These are phyloP conservation scores for Lethenteron camtschaticum DNA, from an alignment of 2,113 vertebrate species.

Conservation along the genomic window DNA sequence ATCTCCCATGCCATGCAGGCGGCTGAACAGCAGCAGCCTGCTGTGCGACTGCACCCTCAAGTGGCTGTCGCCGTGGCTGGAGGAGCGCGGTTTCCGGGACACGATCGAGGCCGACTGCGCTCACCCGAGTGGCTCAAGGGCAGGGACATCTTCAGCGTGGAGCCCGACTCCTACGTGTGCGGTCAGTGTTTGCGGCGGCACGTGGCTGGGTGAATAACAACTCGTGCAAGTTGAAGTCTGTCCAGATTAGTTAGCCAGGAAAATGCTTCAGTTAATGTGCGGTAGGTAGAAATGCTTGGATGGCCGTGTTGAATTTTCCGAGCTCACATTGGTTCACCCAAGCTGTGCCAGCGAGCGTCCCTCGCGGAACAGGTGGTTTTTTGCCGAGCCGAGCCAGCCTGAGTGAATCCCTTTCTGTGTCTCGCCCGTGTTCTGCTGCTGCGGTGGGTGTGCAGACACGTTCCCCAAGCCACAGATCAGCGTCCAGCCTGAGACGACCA, in stretches of 20 bases:
- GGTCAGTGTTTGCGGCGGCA: conserved; percentile 21
- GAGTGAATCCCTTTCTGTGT: no score
- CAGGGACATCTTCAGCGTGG: conserved; percentile 28
- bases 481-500: conserved; percentile 51
- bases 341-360: no score
- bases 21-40: conserved; percentile 36
- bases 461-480: conserved; percentile 82
- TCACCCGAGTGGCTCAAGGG: conserved; percentile 32
- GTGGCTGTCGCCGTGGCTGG: conserved; percentile 34
- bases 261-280: no score
- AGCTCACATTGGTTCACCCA: no score
- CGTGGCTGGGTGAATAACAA: no score
- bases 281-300: no score
- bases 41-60: conserved; percentile 42
- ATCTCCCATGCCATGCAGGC: conserved; percentile 13
- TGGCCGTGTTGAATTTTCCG: no score
- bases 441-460: conserved; percentile 32
- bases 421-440: no score
- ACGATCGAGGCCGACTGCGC: conserved; percentile 28
- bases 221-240: no score
- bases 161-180: conserved; percentile 32
- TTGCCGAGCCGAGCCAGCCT: no score
- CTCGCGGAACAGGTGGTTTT: no score
- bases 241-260: no score
- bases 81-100: conserved; percentile 20